These are phyloP conservation scores for Crambe crambe DNA, from an alignment of 37 sponge, comb jelly and placozoan genomes.

Conservation along the genomic window DNA sequence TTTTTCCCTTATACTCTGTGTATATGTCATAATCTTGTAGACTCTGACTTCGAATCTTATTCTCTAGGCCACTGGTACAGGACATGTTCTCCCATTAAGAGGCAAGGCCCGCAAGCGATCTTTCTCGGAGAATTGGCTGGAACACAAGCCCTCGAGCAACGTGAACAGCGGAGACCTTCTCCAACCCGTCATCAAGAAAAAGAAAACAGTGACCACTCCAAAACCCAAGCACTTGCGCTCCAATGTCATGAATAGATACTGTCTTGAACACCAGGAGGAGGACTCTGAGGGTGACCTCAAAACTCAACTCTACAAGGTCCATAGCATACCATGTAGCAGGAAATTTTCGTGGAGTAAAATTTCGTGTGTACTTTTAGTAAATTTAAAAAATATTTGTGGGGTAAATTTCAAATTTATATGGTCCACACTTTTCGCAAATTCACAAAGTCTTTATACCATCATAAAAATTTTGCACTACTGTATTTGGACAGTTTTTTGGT, in stretches of 20 bases:
- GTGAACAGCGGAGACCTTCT: slow-evolving; percentile 73
- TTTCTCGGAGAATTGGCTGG: slow-evolving; percentile 88
- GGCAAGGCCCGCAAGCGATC: slow-evolving; percentile 71
- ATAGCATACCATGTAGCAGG: no score
- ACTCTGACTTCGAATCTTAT: no score
- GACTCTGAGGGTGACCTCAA: slow-evolving; percentile 76
- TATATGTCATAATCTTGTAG: no score
- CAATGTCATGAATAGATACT: slow-evolving; percentile 52
- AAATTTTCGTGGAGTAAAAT: no score
- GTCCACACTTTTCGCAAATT: no score
- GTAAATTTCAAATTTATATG: background rate
- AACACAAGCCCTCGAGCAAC: slow-evolving; percentile 75
- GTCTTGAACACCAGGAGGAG: slow-evolving; percentile 79
- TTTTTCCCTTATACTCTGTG: no score
- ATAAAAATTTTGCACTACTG: no score
- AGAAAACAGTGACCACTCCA: slow-evolving; percentile 89
- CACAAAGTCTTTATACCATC: no score
- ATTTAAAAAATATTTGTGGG: background rate
- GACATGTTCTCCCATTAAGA: background rate
- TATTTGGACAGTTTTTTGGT: no score
- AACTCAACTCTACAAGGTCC: slow-evolving; percentile 69
- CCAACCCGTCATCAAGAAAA: slow-evolving; percentile 91
- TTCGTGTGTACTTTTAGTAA: no score
- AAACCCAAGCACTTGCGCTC: slow-evolving; percentile 70
- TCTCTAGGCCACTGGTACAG: no score